A percentile compares a stretch with the other conserved stretches of the same genome.
Conservation (phyloP, 1,140 invertebrate species). For the Thalassaphorura encarpata region DNA sequence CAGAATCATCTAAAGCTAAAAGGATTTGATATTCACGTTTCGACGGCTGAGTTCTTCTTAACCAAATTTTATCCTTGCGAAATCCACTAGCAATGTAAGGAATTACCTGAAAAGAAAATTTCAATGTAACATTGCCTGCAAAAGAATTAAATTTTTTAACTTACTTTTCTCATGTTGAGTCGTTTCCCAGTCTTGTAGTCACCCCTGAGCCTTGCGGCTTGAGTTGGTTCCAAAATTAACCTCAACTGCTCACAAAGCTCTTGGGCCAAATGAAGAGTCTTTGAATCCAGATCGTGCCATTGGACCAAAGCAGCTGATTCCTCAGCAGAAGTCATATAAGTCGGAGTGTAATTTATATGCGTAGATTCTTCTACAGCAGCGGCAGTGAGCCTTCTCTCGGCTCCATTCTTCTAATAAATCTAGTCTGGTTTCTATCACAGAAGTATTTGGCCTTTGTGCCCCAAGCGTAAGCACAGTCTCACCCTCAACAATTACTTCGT, state of each 20-base stretch:
- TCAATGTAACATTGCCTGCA: neutral
- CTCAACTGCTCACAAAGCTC: conserved; percentile 89
- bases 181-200: conserved; percentile 94
- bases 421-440: conserved; percentile 46
- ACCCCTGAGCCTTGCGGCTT: conserved; percentile 78
- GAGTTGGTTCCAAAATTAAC: conserved; percentile 88
- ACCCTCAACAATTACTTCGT: conserved; percentile 66
- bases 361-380: conserved; percentile 36
- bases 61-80: conserved; percentile 98
- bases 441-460: conserved; percentile 57
- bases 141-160: conserved; percentile 1
- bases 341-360: conserved; percentile 44
- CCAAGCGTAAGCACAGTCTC: conserved; percentile 56
- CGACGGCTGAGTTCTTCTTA: conserved; percentile 86
- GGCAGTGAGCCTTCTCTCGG: conserved; percentile 17
- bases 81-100: conserved; percentile 98
- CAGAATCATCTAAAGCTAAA: conserved; percentile 94
- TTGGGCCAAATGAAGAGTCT: conserved; percentile 61
- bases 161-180: conserved; percentile 91
- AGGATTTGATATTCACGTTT: conserved; percentile 95
- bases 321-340: conserved; percentile 39
- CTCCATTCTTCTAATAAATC: conserved; percentile 35
- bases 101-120: conserved; percentile 53
- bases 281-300: conserved; percentile 45
- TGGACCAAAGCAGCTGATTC: conserved; percentile 21